Evolutionary conservation across 1,140 invertebrate species (phyloP).

Genomic region (Aphis craccivora): DNA sequence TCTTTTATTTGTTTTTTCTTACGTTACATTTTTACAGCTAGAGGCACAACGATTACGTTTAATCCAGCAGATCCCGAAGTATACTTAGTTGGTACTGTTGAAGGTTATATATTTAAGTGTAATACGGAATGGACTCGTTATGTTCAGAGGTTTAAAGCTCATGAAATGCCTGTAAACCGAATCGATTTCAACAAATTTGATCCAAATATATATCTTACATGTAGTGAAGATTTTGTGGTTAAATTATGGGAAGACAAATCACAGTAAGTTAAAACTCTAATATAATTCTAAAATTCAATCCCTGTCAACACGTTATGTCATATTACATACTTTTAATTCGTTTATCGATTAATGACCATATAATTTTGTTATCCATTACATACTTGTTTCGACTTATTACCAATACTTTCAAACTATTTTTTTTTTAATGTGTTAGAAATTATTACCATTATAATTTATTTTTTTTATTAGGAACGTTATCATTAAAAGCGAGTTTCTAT

Average conservation of each 20-base stretch:
- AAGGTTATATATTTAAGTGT: conserved; percentile 91
- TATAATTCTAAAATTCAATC: neutral
- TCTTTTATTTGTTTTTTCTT: neutral
- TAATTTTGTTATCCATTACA: neutral
- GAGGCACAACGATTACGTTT: conserved; percentile 86
- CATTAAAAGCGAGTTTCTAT: too few species aligned
- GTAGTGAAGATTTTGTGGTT: conserved; percentile 90
- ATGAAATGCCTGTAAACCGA: conserved; percentile 87
- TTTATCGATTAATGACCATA: neutral
- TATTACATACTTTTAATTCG: neutral
- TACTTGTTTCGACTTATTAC: too few species aligned
- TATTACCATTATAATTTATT: too few species aligned
- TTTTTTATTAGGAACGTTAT: too few species aligned
- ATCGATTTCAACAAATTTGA: conserved; percentile 90
- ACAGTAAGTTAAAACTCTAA: conserved; percentile 49
- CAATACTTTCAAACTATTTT: too few species aligned
- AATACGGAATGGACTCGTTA: conserved; percentile 82
- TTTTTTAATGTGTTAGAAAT: too few species aligned
- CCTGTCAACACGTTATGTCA: neutral
- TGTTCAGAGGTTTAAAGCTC: conserved; percentile 79
- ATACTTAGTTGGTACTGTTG: conserved; percentile 90
- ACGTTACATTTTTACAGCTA: conserved; percentile 68
- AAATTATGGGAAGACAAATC: conserved; percentile 90
- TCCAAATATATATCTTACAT: conserved; percentile 86
- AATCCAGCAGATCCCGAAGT: conserved; percentile 80